Percentiles rank a stretch among this genome's conserved stretches.
Evolutionary conservation across 23 tunicate species (phyloP).

Genomic region (Ciona savignyi): DNA sequence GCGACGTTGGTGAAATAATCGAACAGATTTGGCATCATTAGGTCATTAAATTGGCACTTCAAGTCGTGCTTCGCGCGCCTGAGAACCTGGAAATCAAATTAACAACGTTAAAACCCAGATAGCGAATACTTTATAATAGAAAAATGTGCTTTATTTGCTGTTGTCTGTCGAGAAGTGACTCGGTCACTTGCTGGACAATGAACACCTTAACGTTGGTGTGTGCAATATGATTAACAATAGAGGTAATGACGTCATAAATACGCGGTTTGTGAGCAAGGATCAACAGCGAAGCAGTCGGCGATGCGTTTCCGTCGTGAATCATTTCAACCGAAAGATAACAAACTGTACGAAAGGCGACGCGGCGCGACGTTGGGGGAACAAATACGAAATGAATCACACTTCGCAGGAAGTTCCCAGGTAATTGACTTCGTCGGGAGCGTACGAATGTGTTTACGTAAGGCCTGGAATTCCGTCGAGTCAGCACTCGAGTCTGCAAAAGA

Average conservation of each 20-base stretch:
- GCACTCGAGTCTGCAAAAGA: background rate
- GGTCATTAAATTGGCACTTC: slow-evolving; percentile 1
- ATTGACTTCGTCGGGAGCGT: background rate
- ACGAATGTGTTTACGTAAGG: background rate
- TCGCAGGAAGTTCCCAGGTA: background rate
- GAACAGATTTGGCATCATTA: background rate
- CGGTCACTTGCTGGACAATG: background rate
- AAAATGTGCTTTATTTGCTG: too few relatives aligned
- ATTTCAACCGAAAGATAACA: background rate
- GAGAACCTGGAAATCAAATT: background rate
- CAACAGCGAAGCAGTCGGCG: background rate
- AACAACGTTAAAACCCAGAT: background rate
- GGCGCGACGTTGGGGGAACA: background rate
- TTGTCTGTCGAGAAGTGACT: too few relatives aligned
- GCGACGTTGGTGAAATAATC: background rate
- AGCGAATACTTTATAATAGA: too few relatives aligned
- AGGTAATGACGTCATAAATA: background rate
- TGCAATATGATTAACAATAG: background rate
- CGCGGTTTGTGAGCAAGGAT: background rate
- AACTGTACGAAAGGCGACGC: background rate
- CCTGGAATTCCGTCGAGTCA: background rate
- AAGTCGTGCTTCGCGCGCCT: background rate
- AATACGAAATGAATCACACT: background rate
- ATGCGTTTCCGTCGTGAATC: background rate
- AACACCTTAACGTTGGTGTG: background rate